Conservation (phyloP, 2,888 invertebrate species). For the Eugnorisma glareosa region DNA sequence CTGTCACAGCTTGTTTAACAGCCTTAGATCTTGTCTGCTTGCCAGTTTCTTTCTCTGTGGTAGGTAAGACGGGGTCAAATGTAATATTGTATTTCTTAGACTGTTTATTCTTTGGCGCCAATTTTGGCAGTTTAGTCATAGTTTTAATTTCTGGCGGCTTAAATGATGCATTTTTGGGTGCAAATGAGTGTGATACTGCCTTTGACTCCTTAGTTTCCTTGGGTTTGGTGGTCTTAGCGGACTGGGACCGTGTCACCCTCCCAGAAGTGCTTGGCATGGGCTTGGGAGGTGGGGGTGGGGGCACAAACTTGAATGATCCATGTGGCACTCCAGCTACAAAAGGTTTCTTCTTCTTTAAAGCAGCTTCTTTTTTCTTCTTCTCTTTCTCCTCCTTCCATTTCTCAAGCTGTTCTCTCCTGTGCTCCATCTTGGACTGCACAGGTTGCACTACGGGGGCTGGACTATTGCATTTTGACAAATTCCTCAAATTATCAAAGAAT, state of each 20-base stretch:
- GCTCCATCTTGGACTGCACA: slow-evolving; percentile 73
- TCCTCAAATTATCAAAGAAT: slow-evolving; percentile 79
- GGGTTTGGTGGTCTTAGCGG: slow-evolving; percentile 64
- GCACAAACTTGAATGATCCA: slow-evolving; percentile 76
- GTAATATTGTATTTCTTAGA: slow-evolving; percentile 66
- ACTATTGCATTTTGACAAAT: slow-evolving; percentile 73
- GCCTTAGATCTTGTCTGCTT: slow-evolving; percentile 54
- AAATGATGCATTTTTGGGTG: slow-evolving; percentile 89
- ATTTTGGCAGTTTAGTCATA: slow-evolving; percentile 70
- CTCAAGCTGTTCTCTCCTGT: slow-evolving; percentile 80
- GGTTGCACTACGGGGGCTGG: slow-evolving; percentile 69
- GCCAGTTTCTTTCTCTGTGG: slow-evolving; percentile 50
- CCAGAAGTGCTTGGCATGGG: slow-evolving; percentile 79
- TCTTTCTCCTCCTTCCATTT: slow-evolving; percentile 87
- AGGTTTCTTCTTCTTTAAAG: slow-evolving; percentile 82
- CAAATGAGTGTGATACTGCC: slow-evolving; percentile 82
- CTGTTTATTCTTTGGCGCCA: slow-evolving; percentile 67
- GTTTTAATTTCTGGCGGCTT: slow-evolving; percentile 82
- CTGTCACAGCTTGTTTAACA: slow-evolving; percentile 46
- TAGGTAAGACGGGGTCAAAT: slow-evolving; percentile 72
- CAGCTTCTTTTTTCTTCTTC: slow-evolving; percentile 79
- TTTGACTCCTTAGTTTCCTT: slow-evolving; percentile 52
- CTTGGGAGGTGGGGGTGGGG: slow-evolving; percentile 82
- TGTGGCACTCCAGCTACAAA: slow-evolving; percentile 81
- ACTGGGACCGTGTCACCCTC: slow-evolving; percentile 82